A percentile compares a stretch with the other conserved stretches of the same genome.
phyloP scores from a whole-genome alignment of 2,113 vertebrate species.

The Malurus alboscapulatus region DNA sequence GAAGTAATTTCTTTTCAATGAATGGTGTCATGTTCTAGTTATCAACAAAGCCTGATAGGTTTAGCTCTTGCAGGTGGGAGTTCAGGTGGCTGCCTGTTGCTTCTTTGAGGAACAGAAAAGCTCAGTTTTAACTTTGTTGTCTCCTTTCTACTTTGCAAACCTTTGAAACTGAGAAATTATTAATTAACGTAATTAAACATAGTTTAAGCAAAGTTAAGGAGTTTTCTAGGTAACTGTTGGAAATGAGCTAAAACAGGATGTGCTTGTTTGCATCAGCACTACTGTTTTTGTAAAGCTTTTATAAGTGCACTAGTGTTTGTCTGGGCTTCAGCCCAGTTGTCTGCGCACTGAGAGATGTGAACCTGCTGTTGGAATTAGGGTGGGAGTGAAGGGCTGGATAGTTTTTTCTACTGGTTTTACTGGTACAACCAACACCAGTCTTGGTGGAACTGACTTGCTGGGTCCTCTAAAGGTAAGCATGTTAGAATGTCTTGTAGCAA shows the following conservation, averaged over 20 bases:
- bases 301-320: background rate
- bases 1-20: background rate
- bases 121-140: background rate
- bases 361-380: background rate
- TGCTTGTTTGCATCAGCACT: background rate
- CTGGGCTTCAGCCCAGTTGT: background rate
- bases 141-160: background rate
- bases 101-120: background rate
- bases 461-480: background rate
- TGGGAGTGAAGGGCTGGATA: background rate
- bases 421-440: background rate
- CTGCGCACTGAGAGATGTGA: accelerated
- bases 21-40: background rate
- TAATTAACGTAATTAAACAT: background rate
- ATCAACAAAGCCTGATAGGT: background rate
- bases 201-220: background rate
- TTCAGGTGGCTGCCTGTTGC: background rate
- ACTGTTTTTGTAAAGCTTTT: background rate
- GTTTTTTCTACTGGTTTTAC: background rate
- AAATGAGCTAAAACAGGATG: slow-evolving; percentile 16
- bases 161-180: background rate
- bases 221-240: background rate
- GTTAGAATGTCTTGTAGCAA: background rate
- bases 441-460: background rate
- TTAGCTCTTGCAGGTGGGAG: background rate